Conservation (phyloP, 2,888 invertebrate species). For the Peribatodes rhomboidaria region DNA sequence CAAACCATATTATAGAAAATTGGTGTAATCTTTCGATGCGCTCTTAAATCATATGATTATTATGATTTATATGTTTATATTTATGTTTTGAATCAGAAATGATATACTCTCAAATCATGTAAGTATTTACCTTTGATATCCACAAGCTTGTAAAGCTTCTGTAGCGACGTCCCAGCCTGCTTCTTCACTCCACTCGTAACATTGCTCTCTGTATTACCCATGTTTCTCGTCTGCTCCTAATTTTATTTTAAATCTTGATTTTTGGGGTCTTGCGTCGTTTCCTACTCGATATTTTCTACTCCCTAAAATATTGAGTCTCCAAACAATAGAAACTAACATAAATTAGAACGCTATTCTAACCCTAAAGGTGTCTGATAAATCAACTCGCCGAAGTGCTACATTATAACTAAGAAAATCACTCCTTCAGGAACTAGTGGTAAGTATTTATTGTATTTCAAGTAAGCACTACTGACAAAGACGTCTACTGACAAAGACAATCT, state of each 20-base stretch:
- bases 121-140: constrained; percentile 94
- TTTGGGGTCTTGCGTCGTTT: background rate
- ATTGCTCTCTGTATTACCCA: constrained; percentile 94
- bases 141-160: constrained; percentile 94
- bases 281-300: too few species aligned
- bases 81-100: background rate
- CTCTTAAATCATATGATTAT: background rate
- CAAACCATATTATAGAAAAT: too few species aligned
- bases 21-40: too few species aligned
- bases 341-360: too few species aligned
- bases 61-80: too few species aligned
- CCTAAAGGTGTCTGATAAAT: too few species aligned
- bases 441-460: background rate
- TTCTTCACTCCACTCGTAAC: constrained; percentile 98
- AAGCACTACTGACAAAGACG: background rate
- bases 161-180: constrained; percentile 95
- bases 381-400: too few species aligned
- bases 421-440: background rate
- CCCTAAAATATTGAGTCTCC: too few species aligned
- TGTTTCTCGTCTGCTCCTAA: constrained; percentile 7
- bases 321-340: too few species aligned
- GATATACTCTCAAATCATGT: too few species aligned
- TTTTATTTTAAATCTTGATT: too few species aligned
- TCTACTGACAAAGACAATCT: background rate
- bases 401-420: background rate